Conservation (phyloP, 2,888 invertebrate genomes). For the Drosophila atripex region DNA sequence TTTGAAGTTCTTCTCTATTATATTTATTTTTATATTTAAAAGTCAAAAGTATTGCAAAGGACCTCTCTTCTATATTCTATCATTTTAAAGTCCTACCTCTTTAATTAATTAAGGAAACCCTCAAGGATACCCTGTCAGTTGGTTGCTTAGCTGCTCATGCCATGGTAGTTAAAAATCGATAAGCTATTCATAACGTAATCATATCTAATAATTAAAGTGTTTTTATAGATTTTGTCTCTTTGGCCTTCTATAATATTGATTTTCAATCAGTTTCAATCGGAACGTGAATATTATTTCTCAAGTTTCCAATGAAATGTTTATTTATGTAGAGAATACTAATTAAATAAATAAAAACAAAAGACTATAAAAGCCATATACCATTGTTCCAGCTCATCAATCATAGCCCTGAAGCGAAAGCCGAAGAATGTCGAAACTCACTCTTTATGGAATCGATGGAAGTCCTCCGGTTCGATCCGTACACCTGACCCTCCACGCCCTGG, state of each 20-base stretch:
- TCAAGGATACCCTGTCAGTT: not conserved
- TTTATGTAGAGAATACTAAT: not conserved
- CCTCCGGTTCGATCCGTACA: slow-evolving; percentile 75
- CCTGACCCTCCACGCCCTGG: slow-evolving; percentile 70
- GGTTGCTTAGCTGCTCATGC: not conserved
- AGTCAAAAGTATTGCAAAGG: no score
- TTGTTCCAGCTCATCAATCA: not conserved
- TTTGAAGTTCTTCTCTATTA: no score
- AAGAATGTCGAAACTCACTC: slow-evolving; percentile 67
- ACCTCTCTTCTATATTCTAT: no score
- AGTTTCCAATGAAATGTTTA: not conserved
- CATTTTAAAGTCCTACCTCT: no score
- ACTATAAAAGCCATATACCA: not conserved
- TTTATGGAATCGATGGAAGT: slow-evolving; percentile 72
- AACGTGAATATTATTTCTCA: not conserved
- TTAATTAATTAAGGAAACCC: not conserved
- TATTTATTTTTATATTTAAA: no score
- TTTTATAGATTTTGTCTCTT: not conserved
- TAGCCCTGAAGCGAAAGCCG: not conserved
- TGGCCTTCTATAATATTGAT: not conserved
- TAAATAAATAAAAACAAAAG: not conserved
- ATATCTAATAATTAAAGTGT: not conserved
- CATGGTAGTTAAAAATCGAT: not conserved
- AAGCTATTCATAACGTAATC: not conserved
- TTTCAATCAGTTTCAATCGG: not conserved